phyloP scores from a whole-genome alignment of 2,113 vertebrate species.

The Megaceryle torquata region DNA sequence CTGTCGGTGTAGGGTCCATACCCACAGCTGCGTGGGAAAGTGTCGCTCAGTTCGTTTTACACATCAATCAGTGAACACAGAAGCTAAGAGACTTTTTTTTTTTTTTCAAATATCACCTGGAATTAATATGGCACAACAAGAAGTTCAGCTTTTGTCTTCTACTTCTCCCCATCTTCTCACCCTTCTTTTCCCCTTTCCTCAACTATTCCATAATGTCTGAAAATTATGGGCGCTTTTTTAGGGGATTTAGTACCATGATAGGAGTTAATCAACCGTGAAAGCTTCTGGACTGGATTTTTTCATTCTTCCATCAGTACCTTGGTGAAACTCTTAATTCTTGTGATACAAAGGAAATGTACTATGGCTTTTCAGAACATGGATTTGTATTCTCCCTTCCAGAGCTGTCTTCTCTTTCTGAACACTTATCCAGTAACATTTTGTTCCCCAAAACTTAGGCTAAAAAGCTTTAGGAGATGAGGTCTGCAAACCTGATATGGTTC shows the following conservation, averaged over 20 bases:
- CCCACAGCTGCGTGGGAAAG: not conserved
- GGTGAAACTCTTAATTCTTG: not conserved
- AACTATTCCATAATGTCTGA: not conserved
- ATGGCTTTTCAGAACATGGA: not conserved
- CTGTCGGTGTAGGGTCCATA: rapidly evolving
- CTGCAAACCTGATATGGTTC: not conserved
- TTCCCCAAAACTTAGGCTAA: not conserved
- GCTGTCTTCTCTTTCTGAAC: not conserved
- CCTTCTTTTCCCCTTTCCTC: not conserved
- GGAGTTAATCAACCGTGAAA: slow-evolving; percentile 4
- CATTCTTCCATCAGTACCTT: not conserved
- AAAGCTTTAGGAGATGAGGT: not conserved
- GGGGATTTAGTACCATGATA: not conserved
- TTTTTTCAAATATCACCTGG: not conserved
- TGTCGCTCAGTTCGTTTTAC: rapidly evolving
- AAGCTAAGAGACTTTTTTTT: rapidly evolving
- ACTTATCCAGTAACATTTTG: rapidly evolving
- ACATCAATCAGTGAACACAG: rapidly evolving
- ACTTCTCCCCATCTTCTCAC: not conserved
- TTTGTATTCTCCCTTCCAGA: not conserved
- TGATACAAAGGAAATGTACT: rapidly evolving
- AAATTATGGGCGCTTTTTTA: not conserved
- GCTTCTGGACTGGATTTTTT: not conserved
- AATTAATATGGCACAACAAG: not conserved
- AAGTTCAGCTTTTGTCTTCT: not conserved